These are phyloP conservation scores for Stenodera caucasica DNA, from an alignment of 2,888 invertebrate species.

Conservation along the genomic window DNA sequence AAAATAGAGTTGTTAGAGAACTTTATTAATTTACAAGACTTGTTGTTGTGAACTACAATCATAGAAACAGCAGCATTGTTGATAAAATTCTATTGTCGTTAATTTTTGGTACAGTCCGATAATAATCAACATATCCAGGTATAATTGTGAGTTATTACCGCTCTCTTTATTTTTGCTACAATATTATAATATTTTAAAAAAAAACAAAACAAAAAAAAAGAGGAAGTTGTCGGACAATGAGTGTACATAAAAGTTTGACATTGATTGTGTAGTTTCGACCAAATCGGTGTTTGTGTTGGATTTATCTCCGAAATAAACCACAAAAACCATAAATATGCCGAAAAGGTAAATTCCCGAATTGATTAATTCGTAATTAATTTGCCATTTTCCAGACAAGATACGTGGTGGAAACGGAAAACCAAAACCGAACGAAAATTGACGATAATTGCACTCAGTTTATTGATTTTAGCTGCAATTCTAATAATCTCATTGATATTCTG, in stretches of 20 bases:
- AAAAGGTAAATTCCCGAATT: conserved; percentile 13
- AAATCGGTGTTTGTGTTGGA: background rate
- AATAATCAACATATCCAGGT: background rate
- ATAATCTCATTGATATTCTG: conserved; percentile 31
- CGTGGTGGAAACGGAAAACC: conserved; percentile 58
- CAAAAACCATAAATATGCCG: conserved; percentile 11
- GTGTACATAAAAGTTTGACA: conserved; percentile 15
- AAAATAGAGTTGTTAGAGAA: background rate
- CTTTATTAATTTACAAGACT: conserved; percentile 1
- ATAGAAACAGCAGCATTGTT: no score
- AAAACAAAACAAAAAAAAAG: no score
- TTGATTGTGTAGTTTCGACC: conserved; percentile 11
- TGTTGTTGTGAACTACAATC: background rate
- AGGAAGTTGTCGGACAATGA: conserved; percentile 12
- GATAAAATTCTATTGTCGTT: no score
- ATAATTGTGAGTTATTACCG: background rate
- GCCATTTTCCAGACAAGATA: conserved; percentile 26
- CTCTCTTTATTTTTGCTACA: background rate
- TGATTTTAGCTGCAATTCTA: conserved; percentile 59
- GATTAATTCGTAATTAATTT: background rate
- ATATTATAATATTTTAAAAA: conserved; percentile 12
- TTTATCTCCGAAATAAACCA: background rate
- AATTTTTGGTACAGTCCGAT: no score
- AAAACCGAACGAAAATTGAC: conserved; percentile 66
- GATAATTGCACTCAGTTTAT: conserved; percentile 56